Percentiles rank a stretch among this genome's conserved stretches.
These are phyloP conservation scores for Micromesistius poutassou DNA, from an alignment of 2,797 vertebrate genomes.

Conservation along the genomic window DNA sequence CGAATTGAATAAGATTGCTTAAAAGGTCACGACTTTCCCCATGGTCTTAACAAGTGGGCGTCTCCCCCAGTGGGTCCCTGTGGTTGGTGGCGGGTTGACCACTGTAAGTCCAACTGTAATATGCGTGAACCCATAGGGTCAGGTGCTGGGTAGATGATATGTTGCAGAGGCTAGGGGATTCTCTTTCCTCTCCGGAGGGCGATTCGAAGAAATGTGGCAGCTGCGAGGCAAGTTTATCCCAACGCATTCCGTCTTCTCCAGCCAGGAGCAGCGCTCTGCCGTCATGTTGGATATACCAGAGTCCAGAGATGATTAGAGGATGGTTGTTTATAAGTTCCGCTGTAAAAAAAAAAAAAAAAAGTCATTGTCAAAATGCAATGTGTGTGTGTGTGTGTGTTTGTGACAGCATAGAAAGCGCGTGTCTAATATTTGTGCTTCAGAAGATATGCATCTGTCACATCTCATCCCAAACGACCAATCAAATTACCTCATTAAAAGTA, in stretches of 20 bases:
- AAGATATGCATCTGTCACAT: background rate
- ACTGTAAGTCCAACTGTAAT: background rate
- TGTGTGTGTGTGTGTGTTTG: too few relatives aligned
- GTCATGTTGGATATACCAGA: background rate
- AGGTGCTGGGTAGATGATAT: conserved; percentile 16
- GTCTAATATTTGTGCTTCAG: background rate
- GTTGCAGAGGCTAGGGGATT: conserved; percentile 25
- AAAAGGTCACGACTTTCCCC: background rate
- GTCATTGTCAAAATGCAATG: too few relatives aligned
- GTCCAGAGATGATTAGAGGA: background rate
- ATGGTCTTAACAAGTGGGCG: background rate
- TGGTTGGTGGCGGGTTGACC: background rate
- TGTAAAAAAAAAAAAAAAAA: background rate
- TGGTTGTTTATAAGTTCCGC: background rate
- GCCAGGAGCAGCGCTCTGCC: conserved; percentile 6
- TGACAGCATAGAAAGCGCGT: background rate
- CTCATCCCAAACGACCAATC: background rate
- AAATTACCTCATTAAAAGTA: background rate
- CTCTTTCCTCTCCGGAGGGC: conserved; percentile 49
- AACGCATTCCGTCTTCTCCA: conserved; percentile 32
- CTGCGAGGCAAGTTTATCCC: conserved; percentile 47
- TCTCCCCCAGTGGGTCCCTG: too few relatives aligned
- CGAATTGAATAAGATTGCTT: too few relatives aligned
- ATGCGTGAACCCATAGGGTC: background rate
- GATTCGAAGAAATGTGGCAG: conserved; percentile 50